A percentile compares a stretch with the other conserved stretches of the same genome.
Evolutionary conservation across 2,113 vertebrate species (phyloP).

Genomic region (Rhizomys pruinosus): DNA sequence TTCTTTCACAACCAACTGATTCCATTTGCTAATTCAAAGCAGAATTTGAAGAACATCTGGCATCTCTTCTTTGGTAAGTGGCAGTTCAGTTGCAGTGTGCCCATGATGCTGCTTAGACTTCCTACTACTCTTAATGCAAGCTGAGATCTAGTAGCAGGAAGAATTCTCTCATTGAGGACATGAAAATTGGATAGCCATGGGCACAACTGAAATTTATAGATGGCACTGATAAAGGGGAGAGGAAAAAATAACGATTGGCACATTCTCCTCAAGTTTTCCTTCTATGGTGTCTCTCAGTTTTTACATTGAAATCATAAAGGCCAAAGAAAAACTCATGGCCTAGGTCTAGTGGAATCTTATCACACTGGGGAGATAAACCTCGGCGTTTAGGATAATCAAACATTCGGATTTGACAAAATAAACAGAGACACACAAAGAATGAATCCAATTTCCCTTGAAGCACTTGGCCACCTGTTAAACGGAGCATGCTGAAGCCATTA

Average conservation of each 20-base stretch:
- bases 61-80: neutral
- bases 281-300: neutral
- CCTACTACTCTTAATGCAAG: neutral
- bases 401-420: neutral
- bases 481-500: accelerated
- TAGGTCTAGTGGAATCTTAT: neutral
- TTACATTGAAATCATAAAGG: neutral
- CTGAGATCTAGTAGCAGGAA: neutral
- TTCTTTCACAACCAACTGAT: neutral
- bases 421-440: neutral
- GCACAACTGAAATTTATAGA: neutral
- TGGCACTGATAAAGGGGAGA: neutral
- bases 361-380: neutral
- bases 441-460: neutral
- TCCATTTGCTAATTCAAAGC: neutral
- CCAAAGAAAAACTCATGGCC: neutral
- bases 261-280: neutral
- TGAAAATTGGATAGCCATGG: neutral
- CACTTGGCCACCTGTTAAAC: neutral
- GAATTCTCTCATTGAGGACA: neutral
- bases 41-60: neutral
- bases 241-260: no score
- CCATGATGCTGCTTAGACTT: accelerated
- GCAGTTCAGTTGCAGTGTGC: no score
- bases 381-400: neutral